Evolutionary conservation across 2,797 vertebrate species (phyloP).

Genomic region (Antrozous pallidus): DNA sequence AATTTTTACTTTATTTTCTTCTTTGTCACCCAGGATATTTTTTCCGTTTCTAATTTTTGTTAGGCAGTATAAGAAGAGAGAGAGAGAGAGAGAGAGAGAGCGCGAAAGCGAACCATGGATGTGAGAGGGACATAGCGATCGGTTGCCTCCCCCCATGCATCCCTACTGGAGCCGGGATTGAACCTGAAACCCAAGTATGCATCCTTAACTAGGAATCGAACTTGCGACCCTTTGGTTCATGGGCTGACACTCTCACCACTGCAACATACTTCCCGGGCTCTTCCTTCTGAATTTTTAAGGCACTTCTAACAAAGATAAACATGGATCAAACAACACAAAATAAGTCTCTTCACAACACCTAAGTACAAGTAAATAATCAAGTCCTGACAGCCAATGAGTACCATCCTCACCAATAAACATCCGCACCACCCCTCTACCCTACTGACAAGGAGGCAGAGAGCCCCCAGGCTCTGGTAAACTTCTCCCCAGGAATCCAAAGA

Average conservation of each 20-base stretch:
- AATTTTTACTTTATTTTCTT: background rate
- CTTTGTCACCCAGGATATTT: background rate
- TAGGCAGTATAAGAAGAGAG: no score
- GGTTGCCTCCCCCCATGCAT: background rate
- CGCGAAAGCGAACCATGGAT: background rate
- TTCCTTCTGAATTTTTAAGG: background rate
- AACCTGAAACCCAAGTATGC: background rate
- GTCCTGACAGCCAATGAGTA: background rate
- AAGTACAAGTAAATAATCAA: constrained; percentile 26
- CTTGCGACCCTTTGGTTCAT: background rate
- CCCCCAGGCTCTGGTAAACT: background rate
- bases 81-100: no score
- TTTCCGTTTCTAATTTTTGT: no score
- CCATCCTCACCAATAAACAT: background rate
- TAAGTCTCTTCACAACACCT: background rate
- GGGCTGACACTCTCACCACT: background rate
- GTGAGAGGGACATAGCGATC: background rate
- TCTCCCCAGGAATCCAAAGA: background rate
- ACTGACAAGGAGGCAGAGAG: background rate
- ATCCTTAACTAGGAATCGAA: background rate
- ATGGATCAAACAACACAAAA: background rate
- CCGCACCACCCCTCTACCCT: background rate
- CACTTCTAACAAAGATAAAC: constrained; percentile 2
- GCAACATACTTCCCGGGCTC: background rate
- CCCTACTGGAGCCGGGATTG: background rate